Conservation (phyloP, 2,888 invertebrate genomes). For the Pandemis corylana region DNA sequence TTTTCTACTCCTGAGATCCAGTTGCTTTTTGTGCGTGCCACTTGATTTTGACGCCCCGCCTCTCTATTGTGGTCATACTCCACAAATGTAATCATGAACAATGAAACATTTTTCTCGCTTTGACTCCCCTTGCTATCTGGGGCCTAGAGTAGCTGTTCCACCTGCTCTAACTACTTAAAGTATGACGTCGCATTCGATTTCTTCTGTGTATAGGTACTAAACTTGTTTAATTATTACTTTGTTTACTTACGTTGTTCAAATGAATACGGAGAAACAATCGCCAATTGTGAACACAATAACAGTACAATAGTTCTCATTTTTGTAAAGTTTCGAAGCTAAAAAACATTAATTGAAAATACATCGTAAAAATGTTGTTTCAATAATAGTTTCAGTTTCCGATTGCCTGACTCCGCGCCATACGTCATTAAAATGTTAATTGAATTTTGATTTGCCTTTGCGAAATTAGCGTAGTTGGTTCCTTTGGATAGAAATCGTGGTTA, state of each 20-base stretch:
- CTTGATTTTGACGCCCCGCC: too few species aligned
- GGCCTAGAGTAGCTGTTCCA: too few species aligned
- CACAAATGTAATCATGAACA: too few species aligned
- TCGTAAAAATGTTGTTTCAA: constrained; percentile 11
- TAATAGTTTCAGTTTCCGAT: not conserved
- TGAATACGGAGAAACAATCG: constrained; percentile 42
- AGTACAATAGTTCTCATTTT: constrained; percentile 6
- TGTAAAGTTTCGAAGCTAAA: not conserved
- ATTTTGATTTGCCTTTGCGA: not conserved
- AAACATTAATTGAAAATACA: not conserved
- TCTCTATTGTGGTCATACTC: too few species aligned
- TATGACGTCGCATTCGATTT: too few species aligned
- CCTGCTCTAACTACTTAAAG: too few species aligned
- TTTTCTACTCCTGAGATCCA: too few species aligned
- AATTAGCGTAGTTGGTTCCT: not conserved
- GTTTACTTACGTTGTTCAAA: constrained; percentile 58
- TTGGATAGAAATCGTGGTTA: not conserved
- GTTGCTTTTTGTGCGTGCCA: too few species aligned
- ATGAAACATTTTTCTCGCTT: too few species aligned
- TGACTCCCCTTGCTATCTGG: too few species aligned
- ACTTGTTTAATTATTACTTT: too few species aligned
- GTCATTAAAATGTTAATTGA: constrained; percentile 10
- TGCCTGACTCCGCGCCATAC: not conserved
- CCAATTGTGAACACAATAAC: not conserved
- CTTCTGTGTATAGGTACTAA: too few species aligned